Evolutionary conservation across 2,888 invertebrate genomes (phyloP).

Genomic region (Hesperia comma): DNA sequence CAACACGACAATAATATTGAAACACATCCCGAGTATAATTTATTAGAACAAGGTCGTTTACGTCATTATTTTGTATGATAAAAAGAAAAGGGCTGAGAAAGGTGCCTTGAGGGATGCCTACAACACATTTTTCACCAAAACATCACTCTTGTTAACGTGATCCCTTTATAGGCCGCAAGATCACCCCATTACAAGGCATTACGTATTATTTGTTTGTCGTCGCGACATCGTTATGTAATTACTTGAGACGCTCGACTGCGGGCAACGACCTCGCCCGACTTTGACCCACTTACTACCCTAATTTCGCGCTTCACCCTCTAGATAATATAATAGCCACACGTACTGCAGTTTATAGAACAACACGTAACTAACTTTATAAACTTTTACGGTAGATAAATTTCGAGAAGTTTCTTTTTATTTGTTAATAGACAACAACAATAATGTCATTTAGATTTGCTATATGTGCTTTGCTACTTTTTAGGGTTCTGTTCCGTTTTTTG

Average conservation of each 20-base stretch:
- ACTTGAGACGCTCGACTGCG: constrained; percentile 66
- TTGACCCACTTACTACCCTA: constrained; percentile 81
- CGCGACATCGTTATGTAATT: constrained; percentile 76
- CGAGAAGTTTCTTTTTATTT: no score
- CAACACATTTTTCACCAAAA: constrained; percentile 11
- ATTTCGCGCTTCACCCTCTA: constrained; percentile 74
- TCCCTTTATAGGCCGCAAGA: constrained; percentile 23
- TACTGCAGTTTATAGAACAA: not conserved
- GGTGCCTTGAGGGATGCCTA: not conserved
- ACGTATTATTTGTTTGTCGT: constrained; percentile 42
- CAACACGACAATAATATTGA: not conserved
- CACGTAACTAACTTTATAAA: not conserved
- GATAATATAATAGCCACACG: constrained; percentile 55
- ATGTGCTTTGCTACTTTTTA: no score
- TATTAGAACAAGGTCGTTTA: not conserved
- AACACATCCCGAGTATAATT: not conserved
- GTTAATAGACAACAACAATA: no score
- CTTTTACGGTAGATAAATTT: not conserved
- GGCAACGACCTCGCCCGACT: constrained; percentile 77
- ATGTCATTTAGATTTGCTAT: no score
- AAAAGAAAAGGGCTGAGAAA: not conserved
- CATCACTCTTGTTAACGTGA: constrained; percentile 19
- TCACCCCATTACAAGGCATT: constrained; percentile 23
- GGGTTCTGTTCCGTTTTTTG: no score
- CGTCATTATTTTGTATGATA: not conserved